Percentiles rank a stretch among this genome's conserved stretches.
phyloP scores from a whole-genome alignment of 2,888 invertebrate species.

The Cryptocheilus praepositus region DNA sequence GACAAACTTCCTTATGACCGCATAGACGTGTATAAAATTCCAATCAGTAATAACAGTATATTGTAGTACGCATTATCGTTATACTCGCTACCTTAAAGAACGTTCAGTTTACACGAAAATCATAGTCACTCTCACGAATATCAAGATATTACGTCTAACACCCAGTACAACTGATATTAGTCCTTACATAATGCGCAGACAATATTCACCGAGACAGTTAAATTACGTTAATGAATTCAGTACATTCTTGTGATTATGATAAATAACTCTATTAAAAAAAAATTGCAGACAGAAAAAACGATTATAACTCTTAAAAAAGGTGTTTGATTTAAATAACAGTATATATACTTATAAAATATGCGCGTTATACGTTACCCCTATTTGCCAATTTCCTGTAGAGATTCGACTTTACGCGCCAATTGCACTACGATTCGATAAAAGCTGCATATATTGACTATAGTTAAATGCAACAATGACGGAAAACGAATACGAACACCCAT shows the following conservation, averaged over 20 bases:
- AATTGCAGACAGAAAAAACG: constrained; percentile 13
- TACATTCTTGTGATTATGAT: constrained; percentile 1
- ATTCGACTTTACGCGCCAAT: constrained; percentile 33
- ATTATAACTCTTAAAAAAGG: neutral
- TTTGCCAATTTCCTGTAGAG: constrained; percentile 3
- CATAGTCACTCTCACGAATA: neutral
- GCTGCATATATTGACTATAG: constrained; percentile 27
- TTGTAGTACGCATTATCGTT: neutral
- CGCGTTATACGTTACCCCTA: neutral
- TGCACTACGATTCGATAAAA: constrained; percentile 39
- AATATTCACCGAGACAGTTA: neutral
- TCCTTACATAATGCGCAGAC: neutral
- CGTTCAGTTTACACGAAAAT: constrained; percentile 1
- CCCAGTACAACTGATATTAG: constrained; percentile 1
- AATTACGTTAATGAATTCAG: constrained; percentile 6
- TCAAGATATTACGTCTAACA: neutral
- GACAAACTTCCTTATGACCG: no score
- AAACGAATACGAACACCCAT: constrained; percentile 31
- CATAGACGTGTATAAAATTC: no score
- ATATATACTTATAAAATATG: constrained; percentile 2
- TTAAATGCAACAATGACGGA: constrained; percentile 49
- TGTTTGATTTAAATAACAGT: constrained; percentile 6
- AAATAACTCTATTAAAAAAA: constrained; percentile 11
- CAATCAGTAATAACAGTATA: neutral
- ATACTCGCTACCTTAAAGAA: neutral